Percentiles rank a stretch among this genome's conserved stretches.
These are phyloP conservation scores for Neodiprion virginianus DNA, from an alignment of 1,140 invertebrate species.

Conservation along the genomic window DNA sequence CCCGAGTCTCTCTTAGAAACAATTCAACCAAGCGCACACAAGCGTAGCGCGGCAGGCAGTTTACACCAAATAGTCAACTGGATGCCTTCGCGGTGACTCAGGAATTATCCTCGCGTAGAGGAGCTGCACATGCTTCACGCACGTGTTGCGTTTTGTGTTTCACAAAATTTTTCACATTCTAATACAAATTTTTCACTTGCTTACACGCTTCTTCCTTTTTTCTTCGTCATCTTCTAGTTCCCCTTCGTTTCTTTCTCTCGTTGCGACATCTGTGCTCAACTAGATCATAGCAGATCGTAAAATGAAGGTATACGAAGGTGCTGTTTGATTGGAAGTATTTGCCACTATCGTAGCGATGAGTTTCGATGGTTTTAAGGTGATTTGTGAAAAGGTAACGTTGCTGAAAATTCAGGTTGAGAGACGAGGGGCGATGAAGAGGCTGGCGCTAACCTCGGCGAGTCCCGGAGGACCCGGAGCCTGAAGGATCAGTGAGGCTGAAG, in stretches of 20 bases:
- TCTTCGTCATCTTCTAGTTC: no score
- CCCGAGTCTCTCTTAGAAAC: background rate
- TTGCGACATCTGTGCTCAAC: no score
- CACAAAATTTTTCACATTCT: constrained; percentile 6
- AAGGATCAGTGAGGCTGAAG: background rate
- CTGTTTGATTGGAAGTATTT: no score
- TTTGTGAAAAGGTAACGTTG: no score
- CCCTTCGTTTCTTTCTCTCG: no score
- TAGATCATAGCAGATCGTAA: no score
- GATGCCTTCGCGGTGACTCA: background rate
- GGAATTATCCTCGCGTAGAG: no score
- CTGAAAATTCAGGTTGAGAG: no score
- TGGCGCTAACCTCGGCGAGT: constrained; percentile 38
- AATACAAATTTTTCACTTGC: background rate
- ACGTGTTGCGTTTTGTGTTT: background rate
- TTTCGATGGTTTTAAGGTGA: no score
- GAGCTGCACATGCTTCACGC: background rate
- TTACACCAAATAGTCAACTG: no score
- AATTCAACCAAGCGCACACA: background rate
- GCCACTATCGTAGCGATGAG: no score
- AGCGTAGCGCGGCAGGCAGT: background rate
- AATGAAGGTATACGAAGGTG: no score
- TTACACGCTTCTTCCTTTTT: background rate
- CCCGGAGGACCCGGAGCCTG: background rate
- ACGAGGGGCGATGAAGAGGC: background rate